Conservation (phyloP, 1,140 invertebrate species). For the Metopolophium dirhodum region DNA sequence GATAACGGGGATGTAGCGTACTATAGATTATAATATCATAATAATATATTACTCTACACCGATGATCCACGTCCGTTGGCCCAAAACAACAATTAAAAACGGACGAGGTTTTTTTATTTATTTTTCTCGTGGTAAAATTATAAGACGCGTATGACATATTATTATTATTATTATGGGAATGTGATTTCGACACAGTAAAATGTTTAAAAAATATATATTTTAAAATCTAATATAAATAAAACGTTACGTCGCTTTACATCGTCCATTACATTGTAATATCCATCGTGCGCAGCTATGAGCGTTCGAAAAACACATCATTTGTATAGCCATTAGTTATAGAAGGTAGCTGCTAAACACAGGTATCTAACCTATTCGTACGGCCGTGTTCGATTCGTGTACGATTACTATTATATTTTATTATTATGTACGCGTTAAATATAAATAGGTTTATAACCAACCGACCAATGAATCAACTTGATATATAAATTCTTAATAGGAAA, state of each 20-base stretch:
- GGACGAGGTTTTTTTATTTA: neutral
- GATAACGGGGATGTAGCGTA: neutral
- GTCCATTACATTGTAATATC: neutral
- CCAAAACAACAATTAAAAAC: neutral
- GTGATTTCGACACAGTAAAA: neutral
- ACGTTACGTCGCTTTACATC: neutral
- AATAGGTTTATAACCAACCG: neutral
- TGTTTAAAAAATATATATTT: neutral
- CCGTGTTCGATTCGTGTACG: neutral
- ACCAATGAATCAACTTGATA: constrained; percentile 20
- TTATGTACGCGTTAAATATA: neutral
- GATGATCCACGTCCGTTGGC: neutral
- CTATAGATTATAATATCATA: neutral
- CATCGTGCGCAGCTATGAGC: neutral
- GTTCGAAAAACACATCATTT: neutral
- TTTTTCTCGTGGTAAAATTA: neutral
- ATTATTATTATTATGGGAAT: neutral
- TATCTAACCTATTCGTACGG: neutral
- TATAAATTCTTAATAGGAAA: neutral
- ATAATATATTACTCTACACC: neutral
- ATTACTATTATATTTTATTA: neutral
- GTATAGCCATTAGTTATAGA: neutral
- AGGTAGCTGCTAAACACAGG: neutral
- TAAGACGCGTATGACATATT: neutral
- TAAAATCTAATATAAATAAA: neutral